Base-by-base conservation (phyloP, 1,140 invertebrate species). In the Berghia stephanieae region DNA sequence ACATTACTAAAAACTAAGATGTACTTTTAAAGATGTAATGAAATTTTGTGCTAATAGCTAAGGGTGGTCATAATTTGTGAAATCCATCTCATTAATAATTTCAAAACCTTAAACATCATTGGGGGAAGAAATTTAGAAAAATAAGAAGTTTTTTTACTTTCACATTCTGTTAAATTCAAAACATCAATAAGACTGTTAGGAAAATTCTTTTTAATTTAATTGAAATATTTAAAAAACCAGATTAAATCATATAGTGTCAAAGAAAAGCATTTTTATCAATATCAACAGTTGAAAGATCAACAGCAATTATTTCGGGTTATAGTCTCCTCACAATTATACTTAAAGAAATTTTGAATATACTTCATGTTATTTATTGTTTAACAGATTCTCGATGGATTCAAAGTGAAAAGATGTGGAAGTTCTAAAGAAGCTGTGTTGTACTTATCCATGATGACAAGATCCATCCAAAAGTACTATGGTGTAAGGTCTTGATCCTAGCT, bases 301-400 rank as follows among this genome's bases (percentile, higher is more conserved):
- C 27, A 72, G 2, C 16, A 24, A 21, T 52, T 52, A 38, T 34
- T 52, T 8, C 21, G 27, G 10, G 21, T 44, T 49, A 44, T n/a
- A n/a, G n/a, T n/a, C n/a, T n/a, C n/a, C n/a, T n/a, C n/a, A n/a
- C n/a, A n/a, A n/a, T n/a, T n/a, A n/a, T n/a, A n/a, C n/a, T n/a
- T n/a, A n/a, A n/a, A n/a, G n/a, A n/a, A n/a, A n/a, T n/a, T n/a
- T n/a, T n/a, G n/a, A n/a, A n/a, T n/a, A n/a, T n/a, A n/a, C n/a
- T n/a, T n/a, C n/a, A 38, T 21, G 13, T 24, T 40, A 8, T 72
- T 16, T 67, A 57, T 80, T 55, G 70, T 24, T 75, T 66, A 70
- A 0, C 72, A 90, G 89, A 91, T 98, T 6, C 93, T 96, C 79
- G 94, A 96, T 90, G 92, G 91, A 10, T 97, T 98, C 87, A 90